These are phyloP conservation scores for Acleris emargana DNA, from an alignment of 2,888 invertebrate genomes.

Conservation along the genomic window DNA sequence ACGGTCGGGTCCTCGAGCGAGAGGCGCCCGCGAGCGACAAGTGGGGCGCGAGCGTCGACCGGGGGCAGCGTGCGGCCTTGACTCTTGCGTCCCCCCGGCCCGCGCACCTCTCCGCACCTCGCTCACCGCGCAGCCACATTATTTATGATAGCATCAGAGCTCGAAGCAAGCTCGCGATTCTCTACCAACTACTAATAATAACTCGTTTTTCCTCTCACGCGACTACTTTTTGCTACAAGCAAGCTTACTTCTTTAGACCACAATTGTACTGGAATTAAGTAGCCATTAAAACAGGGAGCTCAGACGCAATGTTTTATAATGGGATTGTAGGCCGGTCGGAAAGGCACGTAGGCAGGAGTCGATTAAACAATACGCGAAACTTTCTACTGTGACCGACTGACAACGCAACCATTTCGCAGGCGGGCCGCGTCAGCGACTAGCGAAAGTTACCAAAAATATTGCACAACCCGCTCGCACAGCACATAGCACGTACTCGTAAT, in stretches of 20 bases:
- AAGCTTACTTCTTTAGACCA: conserved; percentile 53
- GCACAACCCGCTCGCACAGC: conserved; percentile 71
- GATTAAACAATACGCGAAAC: conserved; percentile 50
- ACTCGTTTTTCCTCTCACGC: conserved; percentile 82
- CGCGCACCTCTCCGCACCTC: conserved; percentile 57
- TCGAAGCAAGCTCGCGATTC: conserved; percentile 78
- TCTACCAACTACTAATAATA: conserved; percentile 77
- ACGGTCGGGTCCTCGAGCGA: conserved; percentile 64
- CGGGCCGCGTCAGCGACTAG: conserved; percentile 75
- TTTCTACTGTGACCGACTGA: conserved; percentile 75
- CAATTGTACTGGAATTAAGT: conserved; percentile 31
- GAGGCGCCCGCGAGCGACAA: conserved; percentile 70
- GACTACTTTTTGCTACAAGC: conserved; percentile 67
- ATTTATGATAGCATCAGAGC: conserved; percentile 82
- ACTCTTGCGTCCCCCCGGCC: conserved; percentile 77
- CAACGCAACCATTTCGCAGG: conserved; percentile 79
- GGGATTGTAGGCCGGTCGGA: conserved; percentile 25
- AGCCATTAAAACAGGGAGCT: conserved; percentile 30
- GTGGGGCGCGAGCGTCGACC: conserved; percentile 89
- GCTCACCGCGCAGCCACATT: conserved; percentile 77
- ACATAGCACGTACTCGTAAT: conserved; percentile 60
- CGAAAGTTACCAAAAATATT: conserved; percentile 83
- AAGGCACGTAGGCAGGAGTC: conserved; percentile 34
- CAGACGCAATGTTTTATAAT: conserved; percentile 34
- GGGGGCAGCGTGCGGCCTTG: conserved; percentile 90